These are phyloP conservation scores for Myrmecophaga tridactyla DNA, from an alignment of 2,113 vertebrate species.

Conservation along the genomic window DNA sequence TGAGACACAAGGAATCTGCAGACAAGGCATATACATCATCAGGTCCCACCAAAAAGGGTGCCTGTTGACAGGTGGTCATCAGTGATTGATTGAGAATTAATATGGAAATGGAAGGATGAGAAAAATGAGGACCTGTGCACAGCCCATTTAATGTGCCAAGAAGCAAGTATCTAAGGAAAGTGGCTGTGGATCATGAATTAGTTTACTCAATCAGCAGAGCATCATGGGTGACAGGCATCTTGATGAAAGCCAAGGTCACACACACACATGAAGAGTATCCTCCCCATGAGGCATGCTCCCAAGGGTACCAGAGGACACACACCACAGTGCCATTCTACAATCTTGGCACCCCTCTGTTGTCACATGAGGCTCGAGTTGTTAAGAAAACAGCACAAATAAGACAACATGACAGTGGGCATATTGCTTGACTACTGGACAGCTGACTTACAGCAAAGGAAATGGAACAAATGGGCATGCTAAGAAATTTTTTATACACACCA, in stretches of 20 bases:
- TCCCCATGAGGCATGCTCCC: neutral
- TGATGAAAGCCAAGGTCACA: neutral
- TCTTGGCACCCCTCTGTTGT: neutral
- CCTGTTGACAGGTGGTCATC: constrained; percentile 47
- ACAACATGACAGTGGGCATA: neutral
- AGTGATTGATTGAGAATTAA: constrained; percentile 69
- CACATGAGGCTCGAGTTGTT: neutral
- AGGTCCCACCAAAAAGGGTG: constrained; percentile 13
- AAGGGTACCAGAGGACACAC: neutral
- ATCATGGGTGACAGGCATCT: neutral
- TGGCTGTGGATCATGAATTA: constrained; percentile 21
- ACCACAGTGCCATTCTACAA: neutral
- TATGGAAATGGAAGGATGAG: constrained; percentile 65
- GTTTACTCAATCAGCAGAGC: neutral
- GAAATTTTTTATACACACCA: too few species aligned
- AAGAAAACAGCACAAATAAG: neutral
- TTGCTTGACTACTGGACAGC: accelerated
- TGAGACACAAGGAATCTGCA: neutral
- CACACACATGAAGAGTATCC: neutral
- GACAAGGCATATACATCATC: constrained; percentile 61
- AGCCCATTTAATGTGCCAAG: neutral
- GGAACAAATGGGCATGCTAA: neutral
- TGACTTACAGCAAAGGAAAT: neutral
- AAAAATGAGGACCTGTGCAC: constrained; percentile 58
- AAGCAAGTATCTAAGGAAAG: constrained; percentile 9